Evolutionary conservation across 2,797 vertebrate species (phyloP), one percentile per base, ranked within the genome.

Genomic region (Eupleurogrammus muticus): DNA sequence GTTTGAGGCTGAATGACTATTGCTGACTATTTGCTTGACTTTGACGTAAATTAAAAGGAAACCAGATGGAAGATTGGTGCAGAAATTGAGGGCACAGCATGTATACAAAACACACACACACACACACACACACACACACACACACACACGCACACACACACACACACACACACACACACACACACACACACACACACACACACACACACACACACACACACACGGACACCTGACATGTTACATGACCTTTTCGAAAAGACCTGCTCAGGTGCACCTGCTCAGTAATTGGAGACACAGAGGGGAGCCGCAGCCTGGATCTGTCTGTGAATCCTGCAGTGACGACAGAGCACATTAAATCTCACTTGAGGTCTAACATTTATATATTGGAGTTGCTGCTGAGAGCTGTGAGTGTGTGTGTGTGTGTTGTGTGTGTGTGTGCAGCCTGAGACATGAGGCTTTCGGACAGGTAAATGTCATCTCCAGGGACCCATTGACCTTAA

Each of bases 341-440:
- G 42, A 75, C 61, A 79, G 48, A 61, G 13, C 42, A 57, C 67
- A 49, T 80, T 65, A 73, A 69, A 65, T 79, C 73, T 70, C 28
- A 78, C 64, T 79, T 75, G 77, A 87, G 75, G 54, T 80, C 32
- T 89, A 79, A 87, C 88, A 82, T 88, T 87, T 83, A 62, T 75
- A 36, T 64, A 47, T 70, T 38, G 57, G 23, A 48, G 62, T 40
- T 21, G 51, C 60, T 56, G 69, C 55, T 75, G 70, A 63, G 66
- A 65, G 44, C 46, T 77, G 80, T 28, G 0, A 21, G 23, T 59
- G 40, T 36, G 35, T 50, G 58, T 68, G 40, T 68, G 62, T 19
- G 46, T 69, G 54, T 49, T 50, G 58, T 68, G 48, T 68, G 62
- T 19, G 46, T 69, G 59, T 49, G 52, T 42, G 56, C 70, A 49